These are phyloP conservation scores for Troides aeacus DNA, from an alignment of 2,888 invertebrate species.

Conservation along the genomic window DNA sequence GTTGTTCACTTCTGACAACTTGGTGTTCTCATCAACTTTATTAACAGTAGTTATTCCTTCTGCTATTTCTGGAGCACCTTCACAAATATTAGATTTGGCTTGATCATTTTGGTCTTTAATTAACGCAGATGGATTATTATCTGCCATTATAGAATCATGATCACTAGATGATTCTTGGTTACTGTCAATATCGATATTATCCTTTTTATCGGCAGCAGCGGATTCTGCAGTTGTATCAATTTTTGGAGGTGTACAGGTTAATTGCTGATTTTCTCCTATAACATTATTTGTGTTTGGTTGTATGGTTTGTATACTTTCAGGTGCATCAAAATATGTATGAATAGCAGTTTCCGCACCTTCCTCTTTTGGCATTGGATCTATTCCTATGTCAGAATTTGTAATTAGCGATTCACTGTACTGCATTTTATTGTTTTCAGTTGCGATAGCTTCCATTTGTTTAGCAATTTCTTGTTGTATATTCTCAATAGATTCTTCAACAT, in stretches of 20 bases:
- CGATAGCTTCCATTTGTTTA: slow-evolving; percentile 47
- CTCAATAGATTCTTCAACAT: slow-evolving; percentile 70
- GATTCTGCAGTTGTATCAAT: slow-evolving; percentile 5
- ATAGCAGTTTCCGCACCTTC: slow-evolving; percentile 5
- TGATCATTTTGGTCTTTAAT: slow-evolving; percentile 5
- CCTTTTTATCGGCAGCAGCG: neutral
- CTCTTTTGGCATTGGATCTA: slow-evolving; percentile 14
- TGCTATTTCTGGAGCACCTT: neutral
- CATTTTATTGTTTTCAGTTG: slow-evolving; percentile 15
- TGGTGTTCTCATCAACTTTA: slow-evolving; percentile 44
- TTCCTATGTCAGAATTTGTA: slow-evolving; percentile 2
- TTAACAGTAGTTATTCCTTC: neutral
- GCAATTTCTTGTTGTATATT: slow-evolving; percentile 73
- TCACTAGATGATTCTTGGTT: neutral
- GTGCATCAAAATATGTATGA: slow-evolving; percentile 4
- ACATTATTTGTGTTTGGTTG: neutral
- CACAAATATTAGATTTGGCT: neutral
- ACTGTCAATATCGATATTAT: slow-evolving; percentile 9
- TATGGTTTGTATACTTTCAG: neutral
- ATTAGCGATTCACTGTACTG: slow-evolving; percentile 16
- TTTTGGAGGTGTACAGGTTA: neutral
- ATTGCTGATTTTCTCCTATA: slow-evolving; percentile 3
- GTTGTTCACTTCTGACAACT: slow-evolving; percentile 40
- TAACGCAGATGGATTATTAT: neutral
- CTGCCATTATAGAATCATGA: slow-evolving; percentile 10